Base-by-base conservation (phyloP, 2,888 invertebrate genomes). In the Abrostola triplasia region DNA sequence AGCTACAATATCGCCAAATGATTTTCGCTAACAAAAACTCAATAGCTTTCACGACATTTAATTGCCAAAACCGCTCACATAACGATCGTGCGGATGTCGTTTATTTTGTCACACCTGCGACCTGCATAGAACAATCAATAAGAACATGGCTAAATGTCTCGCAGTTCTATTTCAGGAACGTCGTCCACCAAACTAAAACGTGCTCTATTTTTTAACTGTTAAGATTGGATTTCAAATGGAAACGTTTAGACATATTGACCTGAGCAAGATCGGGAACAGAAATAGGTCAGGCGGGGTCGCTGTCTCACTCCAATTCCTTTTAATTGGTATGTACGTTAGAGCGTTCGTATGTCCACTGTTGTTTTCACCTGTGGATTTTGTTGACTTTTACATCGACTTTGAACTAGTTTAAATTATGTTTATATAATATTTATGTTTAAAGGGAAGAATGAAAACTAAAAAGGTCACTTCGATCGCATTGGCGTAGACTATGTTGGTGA, bases 201-300 rank as follows among this genome's bases (percentile, higher is more conserved):
- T 42, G 67, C 79, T 76, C 67, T 82, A 80, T 38, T 0, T 0
- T 0, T 0, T 0, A 9, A 0, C 1, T 0, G 0, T 47, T 80
- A 87, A 71, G 64, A 84, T 76, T 76, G 48, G 70, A 63, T 71
- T 83, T 83, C 47, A 47, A 50, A 36, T 71, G 62, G 40, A 13
- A 4, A 48, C 24, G 38, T 49, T 9, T 11, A 52, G 54, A 68
- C 73, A 79, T 83, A 80, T 81, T 90, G 90, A 91, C 88, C 90
- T 86, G 84, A 81, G 79, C 57, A 77, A 83, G 82, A 84, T 85
- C 81, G 85, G 81, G 81, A 81, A 77, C 81, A 85, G 86, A 92
- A 92, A 91, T 92, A 84, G 92, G 92, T 92, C 92, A 91, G 81
- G 72, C 78, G 82, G 81, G 88, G 90, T 88, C 84, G 84, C 73